Evolutionary conservation across 2,797 vertebrate species (phyloP), one percentile per base, ranked within the genome.

Genomic region (Phrynocephalus vlangalii): DNA sequence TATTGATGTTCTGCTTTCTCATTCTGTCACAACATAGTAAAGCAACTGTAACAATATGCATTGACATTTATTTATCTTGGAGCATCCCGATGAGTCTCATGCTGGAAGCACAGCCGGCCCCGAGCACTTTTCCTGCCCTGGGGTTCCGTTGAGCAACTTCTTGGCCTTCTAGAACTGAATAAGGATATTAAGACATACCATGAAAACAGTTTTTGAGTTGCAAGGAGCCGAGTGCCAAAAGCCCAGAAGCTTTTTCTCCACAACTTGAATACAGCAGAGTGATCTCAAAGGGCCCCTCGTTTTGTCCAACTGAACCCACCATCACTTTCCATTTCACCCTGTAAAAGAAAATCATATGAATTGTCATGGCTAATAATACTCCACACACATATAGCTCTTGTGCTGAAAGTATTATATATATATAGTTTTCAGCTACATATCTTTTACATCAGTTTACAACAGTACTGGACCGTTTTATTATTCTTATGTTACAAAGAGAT

Each of bases 161-260:
- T 33, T 73, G 52, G 38, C 78, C 81, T 86, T 93, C 76, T 83
- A 91, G 77, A 81, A 13, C 8, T 67, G n/a, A 56, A 76, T 72
- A 10, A 11, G 11, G 71, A 48, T 48, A 33, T 33, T 82, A 28
- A 33, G 91, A 88, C 95, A 73, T 95, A 96, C 96, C 94, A 80
- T 89, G 91, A 91, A 95, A 94, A 93, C 98, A 98, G 93, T 97
- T 95, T 72, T 93, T 95, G 83, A 98, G 94, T 60, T 97, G 93
- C 90, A 99, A 95, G 30, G 97, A 97, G 94, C 98, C 97, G 88
- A 99, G 91, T 75, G 97, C 97, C 93, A 98, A 83, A 3, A 94
- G 82, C 87, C 84, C 94, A 66, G 30, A 84, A 30, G 94, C 94
- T 76, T 93, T 89, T 50, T 86, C 87, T 89, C 92, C 92, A 91